A percentile compares a stretch with the other conserved stretches of the same genome.
phyloP scores from a whole-genome alignment of 2,797 vertebrate species.

The Amblyraja radiata region DNA sequence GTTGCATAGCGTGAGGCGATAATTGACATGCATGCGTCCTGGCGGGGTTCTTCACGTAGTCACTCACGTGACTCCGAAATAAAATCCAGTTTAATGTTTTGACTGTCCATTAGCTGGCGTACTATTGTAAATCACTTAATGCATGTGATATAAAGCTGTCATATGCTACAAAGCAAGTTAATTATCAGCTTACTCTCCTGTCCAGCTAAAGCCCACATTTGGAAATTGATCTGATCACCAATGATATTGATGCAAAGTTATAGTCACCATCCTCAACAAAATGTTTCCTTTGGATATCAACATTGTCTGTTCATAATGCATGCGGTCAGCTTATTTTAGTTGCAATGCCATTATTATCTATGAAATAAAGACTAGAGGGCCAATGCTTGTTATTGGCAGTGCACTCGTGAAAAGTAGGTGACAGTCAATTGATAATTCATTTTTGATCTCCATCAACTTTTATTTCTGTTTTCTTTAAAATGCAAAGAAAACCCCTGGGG shows the following conservation, averaged over 20 bases:
- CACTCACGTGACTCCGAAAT: too few relatives aligned
- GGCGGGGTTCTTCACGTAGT: too few relatives aligned
- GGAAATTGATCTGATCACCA: not conserved
- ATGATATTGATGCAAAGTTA: not conserved
- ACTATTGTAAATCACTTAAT: not conserved
- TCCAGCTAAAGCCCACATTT: not conserved
- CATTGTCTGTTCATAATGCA: not conserved
- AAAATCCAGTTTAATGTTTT: too few relatives aligned
- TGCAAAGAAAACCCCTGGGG: not conserved
- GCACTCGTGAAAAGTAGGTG: not conserved
- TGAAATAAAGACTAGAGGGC: not conserved
- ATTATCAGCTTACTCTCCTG: not conserved
- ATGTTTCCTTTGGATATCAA: not conserved
- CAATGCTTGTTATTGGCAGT: not conserved
- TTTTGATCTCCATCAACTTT: not conserved
- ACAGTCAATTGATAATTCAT: not conserved
- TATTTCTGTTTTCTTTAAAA: not conserved
- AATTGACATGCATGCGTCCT: too few relatives aligned
- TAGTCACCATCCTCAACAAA: not conserved
- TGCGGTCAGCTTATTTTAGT: not conserved
- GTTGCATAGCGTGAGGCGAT: too few relatives aligned
- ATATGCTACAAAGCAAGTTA: not conserved
- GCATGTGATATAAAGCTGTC: conserved; percentile 3
- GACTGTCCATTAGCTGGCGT: not conserved
- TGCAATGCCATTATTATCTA: not conserved